A percentile compares a stretch with the other conserved stretches of the same genome.
phyloP scores from a whole-genome alignment of 2,888 invertebrate species.

The Volucella inflata region DNA sequence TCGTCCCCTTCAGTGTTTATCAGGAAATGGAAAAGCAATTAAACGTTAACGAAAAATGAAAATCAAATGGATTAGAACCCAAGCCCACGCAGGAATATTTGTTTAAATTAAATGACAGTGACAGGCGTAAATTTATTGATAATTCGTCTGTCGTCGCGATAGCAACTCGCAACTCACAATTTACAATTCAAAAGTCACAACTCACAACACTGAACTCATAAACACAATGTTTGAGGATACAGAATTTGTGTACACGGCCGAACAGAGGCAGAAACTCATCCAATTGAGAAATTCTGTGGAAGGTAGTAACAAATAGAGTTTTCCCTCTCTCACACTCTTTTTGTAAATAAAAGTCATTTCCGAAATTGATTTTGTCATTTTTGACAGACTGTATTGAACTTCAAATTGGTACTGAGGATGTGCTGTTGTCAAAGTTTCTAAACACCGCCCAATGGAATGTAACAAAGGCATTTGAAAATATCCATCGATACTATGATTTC shows the following conservation, averaged over 20 bases:
- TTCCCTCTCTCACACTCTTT: neutral
- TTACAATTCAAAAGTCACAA: neutral
- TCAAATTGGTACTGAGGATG: constrained; percentile 79
- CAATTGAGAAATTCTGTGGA: constrained; percentile 78
- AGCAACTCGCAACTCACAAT: constrained; percentile 15
- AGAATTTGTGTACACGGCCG: constrained; percentile 76
- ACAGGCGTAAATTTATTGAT: constrained; percentile 44
- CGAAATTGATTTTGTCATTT: constrained; percentile 4
- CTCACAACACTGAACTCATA: constrained; percentile 51
- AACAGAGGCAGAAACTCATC: constrained; percentile 78
- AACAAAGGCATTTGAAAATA: constrained; percentile 78
- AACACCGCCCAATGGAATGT: constrained; percentile 79
- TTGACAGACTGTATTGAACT: constrained; percentile 78
- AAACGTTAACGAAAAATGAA: constrained; percentile 12
- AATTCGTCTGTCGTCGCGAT: constrained; percentile 27
- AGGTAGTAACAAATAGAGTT: constrained; percentile 74
- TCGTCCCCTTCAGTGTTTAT: constrained; percentile 15
- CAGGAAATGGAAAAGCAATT: constrained; percentile 43
- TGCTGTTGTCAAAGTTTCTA: constrained; percentile 80
- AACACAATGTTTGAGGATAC: constrained; percentile 74
- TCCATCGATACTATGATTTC: constrained; percentile 80
- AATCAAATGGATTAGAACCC: constrained; percentile 14
- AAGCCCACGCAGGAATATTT: constrained; percentile 16
- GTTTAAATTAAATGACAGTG: constrained; percentile 54
- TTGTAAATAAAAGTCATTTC: neutral